Evolutionary conservation across 2,113 vertebrate species (phyloP).

Genomic region (Coptodon bakossiorum): DNA sequence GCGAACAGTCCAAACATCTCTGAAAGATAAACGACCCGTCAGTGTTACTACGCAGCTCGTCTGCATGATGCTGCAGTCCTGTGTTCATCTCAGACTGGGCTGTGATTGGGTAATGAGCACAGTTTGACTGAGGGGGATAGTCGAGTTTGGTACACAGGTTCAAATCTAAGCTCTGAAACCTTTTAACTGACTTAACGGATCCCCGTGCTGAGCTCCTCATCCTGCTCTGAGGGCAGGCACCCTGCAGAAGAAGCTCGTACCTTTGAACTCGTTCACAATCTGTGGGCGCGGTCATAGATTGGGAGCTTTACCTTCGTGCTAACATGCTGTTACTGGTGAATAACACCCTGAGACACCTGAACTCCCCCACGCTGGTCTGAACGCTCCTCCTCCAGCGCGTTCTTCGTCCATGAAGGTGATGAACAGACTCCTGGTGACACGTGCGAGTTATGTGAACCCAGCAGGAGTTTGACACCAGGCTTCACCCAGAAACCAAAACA

Average conservation of each 20-base stretch:
- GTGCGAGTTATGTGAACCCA: neutral
- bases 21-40: neutral
- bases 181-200: neutral
- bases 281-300: neutral
- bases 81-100: neutral
- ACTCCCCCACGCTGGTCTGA: neutral
- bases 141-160: neutral
- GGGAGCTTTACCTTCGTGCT: neutral
- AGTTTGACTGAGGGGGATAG: neutral
- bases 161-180: neutral
- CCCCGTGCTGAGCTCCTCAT: neutral
- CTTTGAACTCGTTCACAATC: neutral
- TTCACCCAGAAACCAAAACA: neutral
- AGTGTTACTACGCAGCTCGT: neutral
- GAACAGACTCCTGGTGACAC: neutral
- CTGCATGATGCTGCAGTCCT: rapidly evolving
- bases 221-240: neutral
- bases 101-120: neutral
- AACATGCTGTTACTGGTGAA: neutral
- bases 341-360: neutral
- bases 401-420: neutral
- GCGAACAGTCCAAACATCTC: neutral
- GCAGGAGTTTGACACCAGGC: neutral
- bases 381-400: neutral
- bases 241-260: neutral